Base-by-base conservation (phyloP, 2,797 vertebrate species). In the Poeciliopsis presidionis region DNA sequence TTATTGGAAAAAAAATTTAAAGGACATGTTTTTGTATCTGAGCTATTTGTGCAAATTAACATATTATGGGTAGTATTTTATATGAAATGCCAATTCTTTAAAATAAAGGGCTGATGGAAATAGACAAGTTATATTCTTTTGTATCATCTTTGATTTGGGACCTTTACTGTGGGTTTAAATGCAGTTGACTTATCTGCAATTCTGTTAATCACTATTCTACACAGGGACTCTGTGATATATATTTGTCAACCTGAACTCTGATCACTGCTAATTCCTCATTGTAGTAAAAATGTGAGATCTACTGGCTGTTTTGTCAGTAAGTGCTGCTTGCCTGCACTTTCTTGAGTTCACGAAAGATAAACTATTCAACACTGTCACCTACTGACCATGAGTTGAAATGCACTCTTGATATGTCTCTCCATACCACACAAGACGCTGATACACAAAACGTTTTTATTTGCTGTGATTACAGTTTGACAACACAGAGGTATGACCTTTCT, bases 371-470 rank as follows among this genome's bases (percentile, higher is more conserved):
- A 61, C 61, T 69, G 88, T 85, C 92, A 81, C 70, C 90, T 5
- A 65, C 46, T 91, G 93, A 25, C 73, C 73, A 5, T 1, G 74
- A 72, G 43, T 55, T 78, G 80, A 78, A 92, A 73, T 49, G 72
- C 88, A 83, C 9, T 72, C 5, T 80, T 30, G 45, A 1, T 11
- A 33, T 33, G 43, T 65, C 74, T 74, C 49, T 75, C 91, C 59
- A 93, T 81, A 91, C 72, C 78, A 93, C 89, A 87, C 81, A 74
- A 86, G 43, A 84, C 91, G 81, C 55, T 81, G 75, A 83, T 94
- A 95, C 90, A 91, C 92, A 94, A 96, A 95, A 95, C 91, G 86
- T 75, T 81, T 96, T 96, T 96, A 96, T 96, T 96, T 94, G 79
- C 87, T 93, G 89, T 91, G 89, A 87, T 95, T 88, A 90, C 88